Evolutionary conservation across 53 echinoderm and acorn worm species (phyloP), one percentile per base, ranked within the genome.

Genomic region (Crossaster papposus): DNA sequence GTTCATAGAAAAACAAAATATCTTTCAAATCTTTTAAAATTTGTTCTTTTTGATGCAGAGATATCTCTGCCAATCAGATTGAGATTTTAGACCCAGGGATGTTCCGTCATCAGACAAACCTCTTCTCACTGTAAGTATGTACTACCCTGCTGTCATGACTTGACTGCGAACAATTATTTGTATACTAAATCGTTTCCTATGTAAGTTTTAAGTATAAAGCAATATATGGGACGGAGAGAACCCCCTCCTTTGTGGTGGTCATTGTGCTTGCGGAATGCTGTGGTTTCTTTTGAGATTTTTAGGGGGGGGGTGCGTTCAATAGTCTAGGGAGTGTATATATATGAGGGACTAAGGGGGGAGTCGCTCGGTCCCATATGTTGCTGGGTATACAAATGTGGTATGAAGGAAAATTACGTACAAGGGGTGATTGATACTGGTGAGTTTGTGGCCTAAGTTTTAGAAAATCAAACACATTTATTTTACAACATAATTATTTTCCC

Each of bases 41-140:
- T 35, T 74, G 35, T 35, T 35, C 36, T 4, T 31, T 74, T 74
- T 2, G 30, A 65, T 86, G 3, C 82, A 93, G 93, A 35, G 90
- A 93, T 29, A 54, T 93, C 23, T 86, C 86, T 30, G 58, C 81
- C 17, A 90, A 93, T 50, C 68, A 74, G 26, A 85, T 93, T 44
- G 81, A 63, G 73, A 30, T 74, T 13, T 55, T 92, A 70, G 81
- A 87, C 12, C 92, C 92, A 13, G 63, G 81, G 4, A 87, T 87
- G 87, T 87, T 87, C 62, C 33, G 62, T 36, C 76, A 77, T 12
- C 87, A 87, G n/a, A 26, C 34, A 52, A 87, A 87, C 62, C 55
- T 87, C 14, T 77, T 58, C 87, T 87, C 87, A 4, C 30, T 87
- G 87, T 87, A 36, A 87, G 87, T 77, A 62, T 65, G 26, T 8